phyloP scores from a whole-genome alignment of 1,140 invertebrate genomes.

The Bicyclus anynana region DNA sequence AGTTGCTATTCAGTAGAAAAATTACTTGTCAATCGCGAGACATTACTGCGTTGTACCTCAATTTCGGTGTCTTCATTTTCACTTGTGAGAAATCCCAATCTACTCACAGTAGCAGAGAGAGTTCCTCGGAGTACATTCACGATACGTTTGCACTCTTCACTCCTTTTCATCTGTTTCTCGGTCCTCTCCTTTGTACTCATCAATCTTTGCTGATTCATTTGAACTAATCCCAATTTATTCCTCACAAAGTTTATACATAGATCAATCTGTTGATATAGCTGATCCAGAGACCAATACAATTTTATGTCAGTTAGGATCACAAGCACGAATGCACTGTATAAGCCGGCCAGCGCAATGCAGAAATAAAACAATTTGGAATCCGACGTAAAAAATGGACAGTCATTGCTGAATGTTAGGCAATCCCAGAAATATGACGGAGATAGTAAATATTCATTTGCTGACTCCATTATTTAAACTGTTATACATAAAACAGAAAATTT shows the following conservation, averaged over 20 bases:
- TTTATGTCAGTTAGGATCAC: conserved; percentile 47
- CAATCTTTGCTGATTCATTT: conserved; percentile 43
- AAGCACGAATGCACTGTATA: conserved; percentile 45
- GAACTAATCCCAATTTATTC: conserved; percentile 49
- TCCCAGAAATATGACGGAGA: conserved; percentile 54
- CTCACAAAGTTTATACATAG: conserved; percentile 44
- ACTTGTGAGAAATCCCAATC: conserved; percentile 19
- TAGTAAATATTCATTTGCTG: conserved; percentile 15
- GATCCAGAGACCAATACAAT: conserved; percentile 53
- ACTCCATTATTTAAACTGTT: conserved; percentile 34
- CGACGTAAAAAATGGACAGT: conserved; percentile 45
- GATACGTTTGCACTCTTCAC: conserved; percentile 35
- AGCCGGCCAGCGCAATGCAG: conserved; percentile 28
- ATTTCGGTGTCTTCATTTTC: conserved; percentile 9
- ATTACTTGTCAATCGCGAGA: conserved; percentile 12
- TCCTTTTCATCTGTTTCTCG: conserved; percentile 46
- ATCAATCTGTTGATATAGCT: conserved; percentile 44
- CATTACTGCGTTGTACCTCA: neutral
- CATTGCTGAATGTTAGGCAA: conserved; percentile 45
- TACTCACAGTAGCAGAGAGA: conserved; percentile 19
- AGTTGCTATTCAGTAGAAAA: conserved; percentile 8
- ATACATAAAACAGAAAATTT: conserved; percentile 2
- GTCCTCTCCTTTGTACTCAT: conserved; percentile 45
- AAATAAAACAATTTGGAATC: conserved; percentile 53
- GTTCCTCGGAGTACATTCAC: conserved; percentile 37